Evolutionary conservation across 2,888 invertebrate genomes (phyloP), one percentile per base, ranked within the genome.

Genomic region (Troides oblongomaculatus): DNA sequence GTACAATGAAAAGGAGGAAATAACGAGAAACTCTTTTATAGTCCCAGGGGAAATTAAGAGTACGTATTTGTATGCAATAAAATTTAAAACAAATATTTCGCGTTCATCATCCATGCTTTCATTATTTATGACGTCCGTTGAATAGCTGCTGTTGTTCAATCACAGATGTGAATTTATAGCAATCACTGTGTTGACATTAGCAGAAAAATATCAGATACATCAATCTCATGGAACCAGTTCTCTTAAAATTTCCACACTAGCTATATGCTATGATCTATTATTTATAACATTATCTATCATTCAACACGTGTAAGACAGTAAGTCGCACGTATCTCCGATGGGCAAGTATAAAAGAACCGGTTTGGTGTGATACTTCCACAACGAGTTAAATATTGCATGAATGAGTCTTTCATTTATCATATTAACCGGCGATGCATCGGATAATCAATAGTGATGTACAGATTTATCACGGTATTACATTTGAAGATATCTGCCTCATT

Each of bases 1-100:
- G 77, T 96, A 95, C 79, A 95, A 93, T 72, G 96, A 96, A 76
- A 95, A 94, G 78, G 93, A 94, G 53, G 91, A 93, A 61, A 85
- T 93, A 25, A 87, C 92, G 63, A 94, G 95, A 77, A 94, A 95
- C 78, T 90, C 96, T 1, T 94, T 94, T 8, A 89, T 96, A 68
- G 92, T 93, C 2, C 89, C 90, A 1, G 88, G 88, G 57, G 85
- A 93, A 77, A 82, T 89, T 3, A 94, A 90, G 81, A 90, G 94
- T 92, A 74, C 84, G 86, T 80, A 43, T 7, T 17, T 14, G 12
- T 6, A 17, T 18, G 53, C 18, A 18, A 17, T 17, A 17, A 18
- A 53, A 4, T 1, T 17, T 6, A n/a, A n/a, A 50, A 50, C 8
- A 50, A 2, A 50, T 21, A 18, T 7, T 50, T 50, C 50, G 50